Base-by-base conservation (phyloP, 2,888 invertebrate species). In the Lepas anatifera region DNA sequence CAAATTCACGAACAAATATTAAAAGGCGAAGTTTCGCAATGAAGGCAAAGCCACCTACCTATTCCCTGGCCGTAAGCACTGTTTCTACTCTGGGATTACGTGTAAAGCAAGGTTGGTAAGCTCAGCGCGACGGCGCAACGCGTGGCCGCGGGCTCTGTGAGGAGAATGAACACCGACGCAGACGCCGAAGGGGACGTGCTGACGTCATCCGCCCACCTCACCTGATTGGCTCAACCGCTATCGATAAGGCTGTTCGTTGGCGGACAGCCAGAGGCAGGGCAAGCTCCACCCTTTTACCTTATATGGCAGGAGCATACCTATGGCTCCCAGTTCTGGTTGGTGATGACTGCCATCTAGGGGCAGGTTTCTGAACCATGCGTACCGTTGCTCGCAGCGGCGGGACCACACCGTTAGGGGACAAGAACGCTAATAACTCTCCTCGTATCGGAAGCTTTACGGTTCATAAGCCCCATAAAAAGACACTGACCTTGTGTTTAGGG, bases 381-480 rank as follows among this genome's bases (percentile, higher is more conserved):
- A 58, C 58, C 58, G 58, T 58, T 58, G 16, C 58, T 16, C 32
- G 10, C 32, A 25, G n/a, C 27, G 25, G 29, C 18, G 13, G n/a
- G 58, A 32, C 6, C 58, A 32, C 32, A 58, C 58, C 58, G 58
- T 32, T 58, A 58, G 32, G 32, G 58, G 7, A 25, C 32, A 58
- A 58, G 58, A 58, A 58, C 18, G 58, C 29, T 58, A 32, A 58
- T 58, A 58, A 58, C 25, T 58, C 58, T 58, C 58, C 58, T n/a
- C 58, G 58, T 58, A 58, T 58, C 58, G 58, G 58, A 32, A 27
- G 29, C 58, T 58, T 58, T 58, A 58, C 58, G 58, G 58, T 58
- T 58, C 58, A 58, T 58, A 58, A 58, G 58, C 58, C 32, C 18
- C 58, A 32, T 58, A 58, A 58, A 58, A 58, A 58, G 52, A 16